These are phyloP conservation scores for Micromussa lordhowensis DNA, from an alignment of 92 coral and sea anemone species.

Conservation along the genomic window DNA sequence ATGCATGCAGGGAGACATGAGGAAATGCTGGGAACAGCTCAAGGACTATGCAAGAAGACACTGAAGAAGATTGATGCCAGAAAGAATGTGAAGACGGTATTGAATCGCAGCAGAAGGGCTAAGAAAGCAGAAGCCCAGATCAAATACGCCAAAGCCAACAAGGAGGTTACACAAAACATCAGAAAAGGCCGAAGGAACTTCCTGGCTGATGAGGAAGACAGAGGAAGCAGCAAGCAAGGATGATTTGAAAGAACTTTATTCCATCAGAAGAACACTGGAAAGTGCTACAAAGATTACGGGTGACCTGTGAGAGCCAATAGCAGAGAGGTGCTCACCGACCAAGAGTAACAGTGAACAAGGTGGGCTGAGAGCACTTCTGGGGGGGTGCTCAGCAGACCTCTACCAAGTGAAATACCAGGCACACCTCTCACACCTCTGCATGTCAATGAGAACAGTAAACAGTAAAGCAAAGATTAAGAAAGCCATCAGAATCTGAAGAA, in stretches of 20 bases:
- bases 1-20: too few species aligned
- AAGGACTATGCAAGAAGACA: too few species aligned
- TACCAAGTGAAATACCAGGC: not conserved
- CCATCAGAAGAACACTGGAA: conserved; percentile 8
- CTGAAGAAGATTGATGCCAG: too few species aligned
- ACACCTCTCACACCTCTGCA: not conserved
- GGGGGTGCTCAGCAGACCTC: not conserved
- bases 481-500: not conserved
- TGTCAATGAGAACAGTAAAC: not conserved
- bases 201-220: not conserved
- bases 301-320: conserved; percentile 3
- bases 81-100: too few species aligned
- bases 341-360: not conserved
- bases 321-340: conserved; percentile 13
- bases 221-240: not conserved
- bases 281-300: not conserved
- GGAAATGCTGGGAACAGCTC: too few species aligned
- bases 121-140: too few species aligned
- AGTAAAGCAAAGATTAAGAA: not conserved
- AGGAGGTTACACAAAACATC: not conserved
- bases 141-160: not conserved
- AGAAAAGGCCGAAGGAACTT: not conserved
- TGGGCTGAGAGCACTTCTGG: not conserved
- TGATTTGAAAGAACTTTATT: not conserved
- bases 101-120: too few species aligned